These are phyloP conservation scores for Thymallus thymallus DNA, from an alignment of 2,113 vertebrate species.

Conservation along the genomic window DNA sequence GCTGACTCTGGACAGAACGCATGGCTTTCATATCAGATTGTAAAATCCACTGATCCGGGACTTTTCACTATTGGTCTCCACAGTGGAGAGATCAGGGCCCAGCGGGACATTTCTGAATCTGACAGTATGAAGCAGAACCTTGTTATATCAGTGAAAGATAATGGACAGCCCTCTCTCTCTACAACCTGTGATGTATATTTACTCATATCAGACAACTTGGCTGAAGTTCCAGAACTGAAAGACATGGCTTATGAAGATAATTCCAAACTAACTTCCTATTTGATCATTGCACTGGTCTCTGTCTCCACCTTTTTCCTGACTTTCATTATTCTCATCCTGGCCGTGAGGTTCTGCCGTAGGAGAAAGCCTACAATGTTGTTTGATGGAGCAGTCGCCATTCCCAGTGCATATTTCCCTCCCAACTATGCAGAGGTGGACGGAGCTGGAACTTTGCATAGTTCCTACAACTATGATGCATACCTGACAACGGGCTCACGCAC, in stretches of 20 bases:
- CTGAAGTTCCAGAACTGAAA: slow-evolving; percentile 69
- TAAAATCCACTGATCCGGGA: too few species aligned
- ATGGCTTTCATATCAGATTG: too few species aligned
- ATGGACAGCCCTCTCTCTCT: slow-evolving; percentile 67
- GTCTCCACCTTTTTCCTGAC: slow-evolving; percentile 74
- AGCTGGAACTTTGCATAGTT: slow-evolving; percentile 63
- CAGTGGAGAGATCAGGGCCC: slow-evolving; percentile 53
- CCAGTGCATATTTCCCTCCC: slow-evolving; percentile 64
- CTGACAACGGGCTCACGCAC: slow-evolving; percentile 62
- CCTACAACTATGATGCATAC: slow-evolving; percentile 65
- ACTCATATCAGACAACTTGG: slow-evolving; percentile 77
- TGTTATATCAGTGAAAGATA: slow-evolving; percentile 66
- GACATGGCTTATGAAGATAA: slow-evolving; percentile 61
- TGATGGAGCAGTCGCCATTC: slow-evolving; percentile 66
- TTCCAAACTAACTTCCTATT: slow-evolving; percentile 65
- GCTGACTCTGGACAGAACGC: too few species aligned
- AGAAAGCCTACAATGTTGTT: slow-evolving; percentile 63
- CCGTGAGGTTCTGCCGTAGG: slow-evolving; percentile 64
- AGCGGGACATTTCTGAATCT: slow-evolving; percentile 40
- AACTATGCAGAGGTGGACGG: slow-evolving; percentile 58
- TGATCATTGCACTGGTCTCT: slow-evolving; percentile 65
- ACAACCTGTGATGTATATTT: slow-evolving; percentile 72
- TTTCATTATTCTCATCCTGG: slow-evolving; percentile 65
- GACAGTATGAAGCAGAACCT: slow-evolving; percentile 65
- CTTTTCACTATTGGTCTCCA: slow-evolving; percentile 54